Percentiles rank a stretch among this genome's conserved stretches.
These are phyloP conservation scores for Garrulus glandarius DNA, from an alignment of 2,797 vertebrate species.

Conservation along the genomic window DNA sequence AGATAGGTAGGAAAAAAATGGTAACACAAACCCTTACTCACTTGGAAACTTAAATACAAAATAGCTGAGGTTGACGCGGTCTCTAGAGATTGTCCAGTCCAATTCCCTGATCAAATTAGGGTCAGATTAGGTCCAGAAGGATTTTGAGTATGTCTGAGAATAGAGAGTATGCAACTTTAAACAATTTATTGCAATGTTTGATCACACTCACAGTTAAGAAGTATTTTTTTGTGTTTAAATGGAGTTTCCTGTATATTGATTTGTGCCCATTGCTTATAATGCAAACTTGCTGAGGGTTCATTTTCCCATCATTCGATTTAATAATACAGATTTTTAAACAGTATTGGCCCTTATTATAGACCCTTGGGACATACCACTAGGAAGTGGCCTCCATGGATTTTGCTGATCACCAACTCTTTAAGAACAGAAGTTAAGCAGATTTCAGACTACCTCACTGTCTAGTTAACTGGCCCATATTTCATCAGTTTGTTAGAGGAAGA, in stretches of 20 bases:
- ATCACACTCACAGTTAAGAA: background rate
- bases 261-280: background rate
- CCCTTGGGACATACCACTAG: background rate
- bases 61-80: background rate
- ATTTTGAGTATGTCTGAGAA: background rate
- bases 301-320: background rate
- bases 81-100: background rate
- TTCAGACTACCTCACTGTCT: background rate
- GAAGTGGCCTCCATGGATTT: background rate
- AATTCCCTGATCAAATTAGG: background rate
- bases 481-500: background rate
- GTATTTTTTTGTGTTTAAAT: background rate
- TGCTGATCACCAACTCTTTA: background rate
- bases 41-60: background rate
- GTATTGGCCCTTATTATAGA: background rate
- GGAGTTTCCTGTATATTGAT: background rate
- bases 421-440: background rate
- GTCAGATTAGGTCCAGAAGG: background rate
- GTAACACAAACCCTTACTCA: background rate
- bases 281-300: background rate
- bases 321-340: background rate
- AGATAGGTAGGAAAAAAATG: background rate
- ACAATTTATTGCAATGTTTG: background rate
- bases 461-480: background rate
- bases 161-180: rapidly evolving